These are phyloP conservation scores for Chitala chitala DNA, from an alignment of 2,113 vertebrate genomes.

Conservation along the genomic window DNA sequence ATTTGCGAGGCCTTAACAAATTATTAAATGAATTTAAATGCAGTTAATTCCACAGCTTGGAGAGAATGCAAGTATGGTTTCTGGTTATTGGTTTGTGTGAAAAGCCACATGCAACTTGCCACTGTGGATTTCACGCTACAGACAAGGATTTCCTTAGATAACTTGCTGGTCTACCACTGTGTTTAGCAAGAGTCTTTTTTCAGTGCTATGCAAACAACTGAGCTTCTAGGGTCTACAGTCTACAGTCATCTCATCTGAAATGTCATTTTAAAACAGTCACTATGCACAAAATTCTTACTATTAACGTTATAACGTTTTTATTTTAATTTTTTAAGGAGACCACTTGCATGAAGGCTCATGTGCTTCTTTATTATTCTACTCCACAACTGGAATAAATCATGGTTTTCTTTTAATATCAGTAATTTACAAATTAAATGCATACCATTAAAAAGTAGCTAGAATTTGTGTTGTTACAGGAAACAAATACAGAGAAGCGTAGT, in stretches of 20 bases:
- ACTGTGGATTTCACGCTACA: slow-evolving; percentile 46
- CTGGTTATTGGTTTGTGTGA: slow-evolving; percentile 40
- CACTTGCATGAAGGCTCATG: slow-evolving; percentile 1
- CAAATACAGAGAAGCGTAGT: slow-evolving; percentile 5
- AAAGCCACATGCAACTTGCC: slow-evolving; percentile 34
- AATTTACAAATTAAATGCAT: not conserved
- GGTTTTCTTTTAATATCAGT: not conserved
- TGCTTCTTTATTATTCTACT: not conserved
- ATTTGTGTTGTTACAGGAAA: not conserved
- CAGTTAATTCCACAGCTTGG: slow-evolving; percentile 5
- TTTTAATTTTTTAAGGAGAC: not conserved
- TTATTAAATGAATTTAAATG: slow-evolving; percentile 13
- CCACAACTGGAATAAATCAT: slow-evolving; percentile 9
- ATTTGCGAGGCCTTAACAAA: not conserved
- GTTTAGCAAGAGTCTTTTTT: not conserved
- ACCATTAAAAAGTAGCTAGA: not conserved
- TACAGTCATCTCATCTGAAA: not conserved
- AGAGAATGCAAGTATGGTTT: slow-evolving; percentile 40
- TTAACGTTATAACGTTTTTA: not conserved
- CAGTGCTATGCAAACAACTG: not conserved
- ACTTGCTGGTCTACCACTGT: slow-evolving; percentile 33
- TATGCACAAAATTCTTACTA: not conserved
- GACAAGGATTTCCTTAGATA: slow-evolving; percentile 45
- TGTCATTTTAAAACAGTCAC: not conserved
- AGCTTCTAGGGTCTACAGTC: not conserved